Base-by-base conservation (phyloP, 2,888 invertebrate species). In the Agonum fuliginosum region DNA sequence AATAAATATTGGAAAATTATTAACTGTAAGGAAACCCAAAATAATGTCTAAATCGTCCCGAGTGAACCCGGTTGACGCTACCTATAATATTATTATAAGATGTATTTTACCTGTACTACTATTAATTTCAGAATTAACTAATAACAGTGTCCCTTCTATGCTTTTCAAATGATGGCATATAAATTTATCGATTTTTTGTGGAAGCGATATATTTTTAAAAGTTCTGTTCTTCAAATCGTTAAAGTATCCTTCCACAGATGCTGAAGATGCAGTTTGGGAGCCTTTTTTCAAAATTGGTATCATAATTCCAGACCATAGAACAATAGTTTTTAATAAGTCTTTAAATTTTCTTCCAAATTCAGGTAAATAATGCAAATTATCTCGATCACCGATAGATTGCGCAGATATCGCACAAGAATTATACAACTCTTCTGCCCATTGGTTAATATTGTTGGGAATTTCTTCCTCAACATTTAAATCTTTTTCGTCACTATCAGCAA, bases 191-290 rank as follows among this genome's bases (percentile, higher is more conserved):
- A 41, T 10, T 41, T 10, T 41, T 10, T 41, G 41, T 2, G 41
- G 41, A 3, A 41, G 10, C 4, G 41, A 5, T 41, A 41, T 41
- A 41, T 41, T 41, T 10, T 41, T 41, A 41, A 41, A 41, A 3
- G 10, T 10, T 41, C 41, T 41, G 10, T 41, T 41, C 3, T 41
- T 46, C 17, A 46, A 46, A 19, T 46, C 46, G 8, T 46, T 46
- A 14, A 46, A 46, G 17, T 46, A 46, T 46, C 46, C 46, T 41
- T n/a, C 41, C n/a, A 41, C 41, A n/a, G n/a, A 41, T 41, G 41
- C 8, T 8, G 41, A 41, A 8, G 46, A 17, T 17, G 46, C 46
- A 46, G 46, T 46, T 17, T 3, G 19, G n/a, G 46, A 5, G 2
- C 46, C 46, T 46, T 17, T 46, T 46, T 46, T 46, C 14, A 46